Percentiles rank a stretch among this genome's conserved stretches.
Evolutionary conservation across 1,140 invertebrate genomes (phyloP).

Genomic region (Polypedilum pembai): DNA sequence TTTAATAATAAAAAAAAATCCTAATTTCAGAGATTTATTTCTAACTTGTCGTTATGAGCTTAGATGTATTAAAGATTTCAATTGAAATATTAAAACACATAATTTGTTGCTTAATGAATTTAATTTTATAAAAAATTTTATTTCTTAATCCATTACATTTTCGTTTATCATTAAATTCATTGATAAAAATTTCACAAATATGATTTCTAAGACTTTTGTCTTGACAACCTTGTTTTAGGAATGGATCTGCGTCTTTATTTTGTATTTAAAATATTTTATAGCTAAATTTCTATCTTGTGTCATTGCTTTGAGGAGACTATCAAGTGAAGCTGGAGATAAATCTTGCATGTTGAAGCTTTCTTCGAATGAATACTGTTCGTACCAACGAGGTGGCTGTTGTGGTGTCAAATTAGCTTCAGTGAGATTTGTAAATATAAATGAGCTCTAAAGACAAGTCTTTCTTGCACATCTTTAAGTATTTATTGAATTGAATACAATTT

Average conservation of each 20-base stretch:
- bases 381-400: slow-evolving; percentile 52
- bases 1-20: no score
- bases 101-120: no score
- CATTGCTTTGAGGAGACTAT: slow-evolving; percentile 48
- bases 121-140: no score
- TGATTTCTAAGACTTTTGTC: slow-evolving; percentile 43
- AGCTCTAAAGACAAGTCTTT: slow-evolving; percentile 92
- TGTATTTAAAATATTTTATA: slow-evolving; percentile 38
- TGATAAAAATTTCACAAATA: slow-evolving; percentile 51
- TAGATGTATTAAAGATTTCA: no score
- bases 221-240: slow-evolving; percentile 43
- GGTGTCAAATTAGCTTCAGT: slow-evolving; percentile 62
- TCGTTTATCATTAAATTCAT: slow-evolving; percentile 46
- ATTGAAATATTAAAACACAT: no score
- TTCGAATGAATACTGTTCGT: slow-evolving; percentile 59
- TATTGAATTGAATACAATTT: slow-evolving; percentile 77
- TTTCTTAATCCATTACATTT: slow-evolving; percentile 49
- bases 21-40: no score
- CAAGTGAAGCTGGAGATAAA: slow-evolving; percentile 45
- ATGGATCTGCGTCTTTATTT: slow-evolving; percentile 43
- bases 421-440: slow-evolving; percentile 69
- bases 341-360: slow-evolving; percentile 50
- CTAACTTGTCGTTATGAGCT: no score
- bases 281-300: slow-evolving; percentile 37
- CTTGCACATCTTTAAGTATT: slow-evolving; percentile 91